Conservation (phyloP, 2,113 vertebrate genomes). For the Leptobrachium leishanense region DNA sequence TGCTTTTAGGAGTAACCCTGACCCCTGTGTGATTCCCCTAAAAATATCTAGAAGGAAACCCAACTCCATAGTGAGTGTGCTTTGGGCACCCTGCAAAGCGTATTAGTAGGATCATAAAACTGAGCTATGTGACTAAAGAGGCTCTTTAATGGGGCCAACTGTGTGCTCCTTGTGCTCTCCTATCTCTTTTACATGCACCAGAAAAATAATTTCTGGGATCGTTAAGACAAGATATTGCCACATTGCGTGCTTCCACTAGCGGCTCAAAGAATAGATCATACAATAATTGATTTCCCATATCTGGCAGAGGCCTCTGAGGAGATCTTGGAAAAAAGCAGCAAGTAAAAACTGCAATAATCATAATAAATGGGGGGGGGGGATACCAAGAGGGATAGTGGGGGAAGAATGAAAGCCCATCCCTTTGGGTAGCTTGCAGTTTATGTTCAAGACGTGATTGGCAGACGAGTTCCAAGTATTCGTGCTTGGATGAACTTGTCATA, state of each 20-base stretch:
- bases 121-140: slow-evolving; percentile 9
- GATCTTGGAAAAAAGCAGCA: neutral
- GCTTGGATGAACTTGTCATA: slow-evolving; percentile 1
- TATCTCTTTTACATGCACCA: neutral
- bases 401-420: neutral
- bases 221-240: neutral
- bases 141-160: neutral
- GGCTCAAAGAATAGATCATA: neutral
- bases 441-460: neutral
- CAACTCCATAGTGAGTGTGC: slow-evolving; percentile 34
- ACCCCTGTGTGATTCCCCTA: slow-evolving; percentile 33
- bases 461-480: neutral
- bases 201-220: neutral
- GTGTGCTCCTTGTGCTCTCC: neutral
- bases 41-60: slow-evolving; percentile 47
- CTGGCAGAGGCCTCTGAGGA: neutral
- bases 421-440: neutral
- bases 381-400: no score
- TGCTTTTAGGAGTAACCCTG: slow-evolving; percentile 40
- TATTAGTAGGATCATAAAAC: slow-evolving; percentile 29
- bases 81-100: slow-evolving; percentile 19
- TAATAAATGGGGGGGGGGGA: neutral
- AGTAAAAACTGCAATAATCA: neutral
- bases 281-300: neutral
- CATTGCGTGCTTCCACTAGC: neutral